Evolutionary conservation across 2,888 invertebrate genomes (phyloP).

Genomic region (Onthophagus sagittarius): DNA sequence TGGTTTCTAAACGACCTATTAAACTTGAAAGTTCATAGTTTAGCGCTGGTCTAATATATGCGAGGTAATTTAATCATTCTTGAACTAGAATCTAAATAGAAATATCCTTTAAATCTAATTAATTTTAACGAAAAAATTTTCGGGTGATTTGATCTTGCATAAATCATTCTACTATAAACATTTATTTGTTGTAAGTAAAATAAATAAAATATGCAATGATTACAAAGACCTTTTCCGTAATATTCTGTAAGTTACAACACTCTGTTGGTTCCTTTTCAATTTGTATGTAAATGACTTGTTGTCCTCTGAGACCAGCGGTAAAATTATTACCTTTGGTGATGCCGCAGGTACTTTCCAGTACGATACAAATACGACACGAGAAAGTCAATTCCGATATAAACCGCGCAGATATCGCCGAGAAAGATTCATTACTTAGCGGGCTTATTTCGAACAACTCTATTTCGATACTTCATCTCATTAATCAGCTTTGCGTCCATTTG

Average conservation of each 20-base stretch:
- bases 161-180: too few species aligned
- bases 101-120: too few species aligned
- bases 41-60: too few species aligned
- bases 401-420: not conserved
- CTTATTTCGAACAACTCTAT: not conserved
- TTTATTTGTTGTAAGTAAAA: not conserved
- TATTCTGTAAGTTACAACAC: not conserved
- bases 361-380: not conserved
- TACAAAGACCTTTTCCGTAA: not conserved
- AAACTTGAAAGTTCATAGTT: too few species aligned
- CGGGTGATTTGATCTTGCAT: too few species aligned
- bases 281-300: not conserved
- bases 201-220: not conserved
- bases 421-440: not conserved
- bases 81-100: too few species aligned
- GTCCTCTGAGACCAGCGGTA: not conserved
- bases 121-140: too few species aligned
- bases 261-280: not conserved
- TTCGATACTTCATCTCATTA: not conserved
- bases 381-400: not conserved
- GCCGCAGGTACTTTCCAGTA: not conserved
- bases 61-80: too few species aligned
- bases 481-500: not conserved
- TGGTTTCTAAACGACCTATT: too few species aligned
- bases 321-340: not conserved